Evolutionary conservation across 2,113 vertebrate genomes (phyloP), one percentile per base, ranked within the genome.

Genomic region (Eurypyga helias): DNA sequence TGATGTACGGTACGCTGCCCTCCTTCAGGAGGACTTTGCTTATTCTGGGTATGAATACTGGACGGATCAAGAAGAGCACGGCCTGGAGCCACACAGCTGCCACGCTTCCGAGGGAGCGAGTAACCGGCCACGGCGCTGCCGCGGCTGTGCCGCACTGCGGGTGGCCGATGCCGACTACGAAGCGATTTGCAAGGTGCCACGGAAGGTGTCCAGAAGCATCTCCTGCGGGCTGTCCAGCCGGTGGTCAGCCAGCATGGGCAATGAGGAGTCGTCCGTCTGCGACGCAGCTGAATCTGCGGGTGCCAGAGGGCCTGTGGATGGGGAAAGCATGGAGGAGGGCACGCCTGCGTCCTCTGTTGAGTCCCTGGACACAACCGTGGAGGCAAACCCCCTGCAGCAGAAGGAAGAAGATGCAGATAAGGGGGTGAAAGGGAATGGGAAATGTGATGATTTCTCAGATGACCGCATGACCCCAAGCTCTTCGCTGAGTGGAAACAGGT

Each of bases 81-180:
- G 77, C 5, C 92, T 83, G 61, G 99, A 98, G 79, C 87, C 92
- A 2, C 98, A 98, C 61, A 98, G 98, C 89, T 99, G 99, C 91
- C 97, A 98, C 0, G 80, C 93, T 36, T 89, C 88, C 0, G 99
- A 99, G 72, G 84, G 96, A 43, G 41, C 55, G 0, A 96, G 97
- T 18, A 94, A 65, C 95, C 98, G 98, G 36, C 98, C 98, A 5
- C 96, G 99, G 93, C 98, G 99, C 26, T 99, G 99, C 96, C 97
- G 98, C 5, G 98, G 99, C 6, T 99, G 99, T 2, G 98, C 99
- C 0, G 98, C 96, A 0, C 95, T 99, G 73, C 98, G 99, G 0
- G 99, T 99, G 13, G 98, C 99, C 0, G 99, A 99, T 34, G 98
- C 99, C 0, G 99, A 99, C 97, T 99, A 99, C 0, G 99, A 99